Base-by-base conservation (phyloP, 35 echinoderm and acorn worm species). In the Ophioderma brevispina region DNA sequence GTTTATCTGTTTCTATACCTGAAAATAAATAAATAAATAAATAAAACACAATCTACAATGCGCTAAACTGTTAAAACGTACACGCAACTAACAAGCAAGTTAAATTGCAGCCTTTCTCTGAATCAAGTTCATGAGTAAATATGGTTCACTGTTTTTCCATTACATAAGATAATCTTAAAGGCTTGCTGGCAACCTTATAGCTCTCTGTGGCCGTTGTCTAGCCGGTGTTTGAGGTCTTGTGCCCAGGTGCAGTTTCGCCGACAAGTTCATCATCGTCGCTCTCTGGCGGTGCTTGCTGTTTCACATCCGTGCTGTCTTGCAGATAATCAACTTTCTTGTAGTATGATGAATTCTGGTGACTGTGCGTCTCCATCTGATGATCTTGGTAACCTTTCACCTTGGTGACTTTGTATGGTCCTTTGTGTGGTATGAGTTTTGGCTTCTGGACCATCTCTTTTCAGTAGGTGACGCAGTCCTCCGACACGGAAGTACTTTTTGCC, bases 331-430 rank as follows among this genome's bases (percentile, higher is more conserved):
- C 6, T 25, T 38, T 35, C 76, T 92, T 96, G 82, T 92, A 92
- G 36, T 40, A 64, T 38, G 80, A 92, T 2, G 63, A 64, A 39
- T 96, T 89, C 64, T 81, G 40, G 31, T 75, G 35, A 96, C 50
- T 23, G 50, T 84, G 40, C 77, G 34, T 17, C 36, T 92, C 36
- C 37, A 89, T 81, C 76, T 18, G 75, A 39, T 1, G 10, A 81
- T 78, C 40, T 82, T 91, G 23, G 84, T 76, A 35, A 97, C 77
- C 84, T 55, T 87, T 93, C 23, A 90, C 77, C 32, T 50, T 39
- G 37, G 55, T 87, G 59, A 97, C 88, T 38, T 34, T 87, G 25
- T 87, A 91, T 31, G 88, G 95, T 80, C n/a, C n/a, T 90, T 38
- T 49, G 89, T 89, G 31, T 94, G 78, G 79, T 79, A 98, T 19